phyloP scores from a whole-genome alignment of 2,888 invertebrate genomes.

The Mechanitis mazaeus region DNA sequence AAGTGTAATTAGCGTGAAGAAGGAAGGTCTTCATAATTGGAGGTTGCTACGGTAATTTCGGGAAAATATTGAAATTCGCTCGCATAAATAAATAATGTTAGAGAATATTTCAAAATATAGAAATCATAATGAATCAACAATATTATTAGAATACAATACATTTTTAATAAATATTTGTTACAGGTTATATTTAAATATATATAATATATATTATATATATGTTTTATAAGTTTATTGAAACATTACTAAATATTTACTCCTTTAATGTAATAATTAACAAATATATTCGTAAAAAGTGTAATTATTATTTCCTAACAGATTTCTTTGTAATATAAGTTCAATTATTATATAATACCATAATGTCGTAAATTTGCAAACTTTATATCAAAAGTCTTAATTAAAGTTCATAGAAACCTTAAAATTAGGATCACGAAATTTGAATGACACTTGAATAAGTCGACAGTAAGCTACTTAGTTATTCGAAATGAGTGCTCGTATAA shows the following conservation, averaged over 20 bases:
- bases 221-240: too few relatives aligned
- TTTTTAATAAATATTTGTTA: too few relatives aligned
- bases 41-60: constrained; percentile 15
- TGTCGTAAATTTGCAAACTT: too few relatives aligned
- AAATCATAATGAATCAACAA: neutral
- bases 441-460: constrained; percentile 29
- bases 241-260: too few relatives aligned
- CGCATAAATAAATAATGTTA: neutral
- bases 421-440: constrained; percentile 30
- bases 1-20: constrained; percentile 10
- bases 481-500: constrained; percentile 29
- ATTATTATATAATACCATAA: too few relatives aligned
- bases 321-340: too few relatives aligned
- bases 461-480: constrained; percentile 29
- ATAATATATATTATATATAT: too few relatives aligned
- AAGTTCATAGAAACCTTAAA: constrained; percentile 21
- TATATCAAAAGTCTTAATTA: constrained; percentile 4
- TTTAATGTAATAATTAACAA: too few relatives aligned
- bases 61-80: constrained; percentile 4
- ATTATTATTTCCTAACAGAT: too few relatives aligned
- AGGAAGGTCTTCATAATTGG: constrained; percentile 15
- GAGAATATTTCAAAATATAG: neutral
- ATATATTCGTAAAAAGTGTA: too few relatives aligned
- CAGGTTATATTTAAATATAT: too few relatives aligned
- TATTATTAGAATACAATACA: neutral